Conservation (phyloP, 2,113 vertebrate genomes). For the Macrotis lagotis region DNA sequence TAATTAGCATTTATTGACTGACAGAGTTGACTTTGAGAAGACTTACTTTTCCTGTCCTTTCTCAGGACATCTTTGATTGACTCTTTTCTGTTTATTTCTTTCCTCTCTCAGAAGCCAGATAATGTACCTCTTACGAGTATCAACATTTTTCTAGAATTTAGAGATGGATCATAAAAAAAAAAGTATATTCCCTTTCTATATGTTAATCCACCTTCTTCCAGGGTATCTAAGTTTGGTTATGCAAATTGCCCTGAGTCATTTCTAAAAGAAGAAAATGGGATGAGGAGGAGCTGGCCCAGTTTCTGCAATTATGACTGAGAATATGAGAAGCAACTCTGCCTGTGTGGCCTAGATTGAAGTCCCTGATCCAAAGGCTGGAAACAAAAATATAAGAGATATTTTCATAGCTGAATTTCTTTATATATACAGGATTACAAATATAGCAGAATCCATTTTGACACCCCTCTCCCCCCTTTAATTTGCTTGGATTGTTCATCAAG, state of each 20-base stretch:
- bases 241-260: background rate
- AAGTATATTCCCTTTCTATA: background rate
- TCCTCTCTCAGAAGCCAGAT: background rate
- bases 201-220: background rate
- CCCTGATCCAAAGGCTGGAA: background rate
- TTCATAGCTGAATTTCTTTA: background rate
- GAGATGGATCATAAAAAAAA: background rate
- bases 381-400: background rate
- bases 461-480: background rate
- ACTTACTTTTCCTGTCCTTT: background rate
- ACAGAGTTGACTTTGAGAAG: background rate
- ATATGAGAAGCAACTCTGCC: background rate
- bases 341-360: background rate
- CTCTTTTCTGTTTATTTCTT: background rate
- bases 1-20: background rate
- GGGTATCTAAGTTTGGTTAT: background rate
- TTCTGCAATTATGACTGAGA: background rate
- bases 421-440: background rate
- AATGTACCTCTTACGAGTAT: background rate
- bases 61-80: background rate
- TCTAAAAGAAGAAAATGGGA: background rate
- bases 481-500: background rate
- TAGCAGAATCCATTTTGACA: background rate
- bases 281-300: background rate
- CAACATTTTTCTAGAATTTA: background rate